phyloP scores from a whole-genome alignment of 2,113 vertebrate genomes.

The Indicator maculatus region DNA sequence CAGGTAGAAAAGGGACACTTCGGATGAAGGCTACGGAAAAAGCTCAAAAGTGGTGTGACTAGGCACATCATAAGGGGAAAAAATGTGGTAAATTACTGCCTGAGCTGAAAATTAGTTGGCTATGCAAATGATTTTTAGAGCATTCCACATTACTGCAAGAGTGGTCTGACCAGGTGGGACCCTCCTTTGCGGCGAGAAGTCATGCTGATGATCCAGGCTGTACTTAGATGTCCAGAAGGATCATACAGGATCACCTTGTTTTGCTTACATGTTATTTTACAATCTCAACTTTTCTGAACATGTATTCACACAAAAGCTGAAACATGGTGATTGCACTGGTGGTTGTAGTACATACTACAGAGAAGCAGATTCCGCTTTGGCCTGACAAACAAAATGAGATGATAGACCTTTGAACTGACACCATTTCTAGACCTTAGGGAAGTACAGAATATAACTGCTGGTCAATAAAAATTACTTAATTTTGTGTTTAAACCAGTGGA shows the following conservation, averaged over 20 bases:
- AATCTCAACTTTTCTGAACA: not conserved
- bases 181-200: not conserved
- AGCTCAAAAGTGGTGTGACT: not conserved
- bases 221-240: not conserved
- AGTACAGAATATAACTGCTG: not conserved
- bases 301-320: not conserved
- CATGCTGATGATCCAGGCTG: not conserved
- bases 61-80: not conserved
- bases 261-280: not conserved
- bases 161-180: not conserved
- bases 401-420: conserved; percentile 33
- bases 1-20: not conserved
- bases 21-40: not conserved
- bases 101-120: not conserved
- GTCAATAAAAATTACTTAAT: not conserved
- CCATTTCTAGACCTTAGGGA: not conserved
- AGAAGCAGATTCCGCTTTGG: not conserved
- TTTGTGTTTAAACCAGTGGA: not conserved
- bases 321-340: not conserved
- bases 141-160: not conserved
- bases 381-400: not conserved
- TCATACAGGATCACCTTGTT: not conserved
- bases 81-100: not conserved
- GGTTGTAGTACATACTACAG: not conserved
- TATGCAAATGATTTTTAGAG: not conserved